Base-by-base conservation (phyloP, 2,113 vertebrate species). In the Euleptes europaea region DNA sequence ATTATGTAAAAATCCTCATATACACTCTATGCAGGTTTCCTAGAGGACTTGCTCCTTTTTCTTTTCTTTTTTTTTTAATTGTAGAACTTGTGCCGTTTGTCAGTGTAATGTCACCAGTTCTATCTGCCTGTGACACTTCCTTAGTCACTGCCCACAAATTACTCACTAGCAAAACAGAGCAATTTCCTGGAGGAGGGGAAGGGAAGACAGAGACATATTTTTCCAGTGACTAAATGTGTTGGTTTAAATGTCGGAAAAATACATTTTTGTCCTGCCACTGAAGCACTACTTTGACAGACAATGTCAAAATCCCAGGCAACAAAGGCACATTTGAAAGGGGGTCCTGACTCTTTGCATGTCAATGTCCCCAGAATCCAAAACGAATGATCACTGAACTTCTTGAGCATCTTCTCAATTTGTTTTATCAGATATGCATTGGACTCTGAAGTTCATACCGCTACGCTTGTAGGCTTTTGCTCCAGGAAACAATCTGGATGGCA, bases 341-440 rank as follows among this genome's bases (percentile, higher is more conserved):
- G 17, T 13, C 75, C 21, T 35, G 17, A 70, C 51, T 28, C 26
- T 54, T 57, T 80, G 17, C 78, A 17, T 51, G 44, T 26, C 2
- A 65, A 19, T 4, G 78, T 31, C 73, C 57, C 4, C 28, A 42
- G 33, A 84, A 49, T 60, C 9, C 71, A 87, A 79, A 74, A 35
- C 38, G 42, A 35, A 11, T 28, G 35, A 26, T 38, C 31, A 44
- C 17, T 71, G 81, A 86, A 71, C 31, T 66, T 69, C 0, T 0
- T 7, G 4, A 33, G 84, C 78, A 80, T 40, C 1, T 0, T 80
- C 28, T 28, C 40, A 47, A 0, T 49, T 35, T 5, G 0, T 81
- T 86, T 78, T 54, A n/a, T 69, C 72, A 38, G 28, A 82, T 80
- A 78, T 23, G 31, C 14, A 10, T 51, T 51, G 38, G 42, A 7